phyloP scores from a whole-genome alignment of 2,888 invertebrate species.

The Drosophila melanosoma region DNA sequence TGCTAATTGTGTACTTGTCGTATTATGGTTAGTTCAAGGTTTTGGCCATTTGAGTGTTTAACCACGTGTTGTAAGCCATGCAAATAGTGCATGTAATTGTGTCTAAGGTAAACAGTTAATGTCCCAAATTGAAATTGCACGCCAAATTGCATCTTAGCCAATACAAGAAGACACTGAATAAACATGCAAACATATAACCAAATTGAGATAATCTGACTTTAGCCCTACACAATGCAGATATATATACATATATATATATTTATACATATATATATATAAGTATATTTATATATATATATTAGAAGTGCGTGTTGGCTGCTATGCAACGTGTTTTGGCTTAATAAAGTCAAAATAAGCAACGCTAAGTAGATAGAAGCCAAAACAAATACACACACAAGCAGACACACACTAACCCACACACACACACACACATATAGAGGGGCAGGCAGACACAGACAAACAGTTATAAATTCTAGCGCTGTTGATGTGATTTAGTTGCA shows the following conservation, averaged over 20 bases:
- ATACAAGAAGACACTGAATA: conserved; percentile 32
- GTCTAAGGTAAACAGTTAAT: conserved; percentile 3
- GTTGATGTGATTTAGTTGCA: conserved; percentile 80
- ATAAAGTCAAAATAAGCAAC: conserved; percentile 77
- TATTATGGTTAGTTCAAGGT: not conserved
- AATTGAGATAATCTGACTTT: not conserved
- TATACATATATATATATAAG: not conserved
- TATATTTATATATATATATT: conserved; percentile 38
- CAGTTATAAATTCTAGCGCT: conserved; percentile 77
- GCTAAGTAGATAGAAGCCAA: conserved; percentile 74
- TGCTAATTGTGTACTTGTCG: not conserved
- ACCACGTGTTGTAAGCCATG: not conserved
- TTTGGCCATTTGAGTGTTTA: conserved; percentile 10
- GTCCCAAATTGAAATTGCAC: conserved; percentile 28
- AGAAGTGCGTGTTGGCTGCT: conserved; percentile 72
- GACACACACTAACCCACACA: conserved; percentile 13
- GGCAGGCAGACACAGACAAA: conserved; percentile 38
- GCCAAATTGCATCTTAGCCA: conserved; percentile 45
- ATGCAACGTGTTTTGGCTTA: conserved; percentile 79
- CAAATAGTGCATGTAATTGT: not conserved
- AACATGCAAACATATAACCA: conserved; percentile 37
- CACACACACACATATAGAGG: conserved; percentile 16
- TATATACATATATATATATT: not conserved
- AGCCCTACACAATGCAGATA: not conserved
- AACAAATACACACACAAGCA: conserved; percentile 56